phyloP scores from a whole-genome alignment of 2,797 vertebrate genomes.

The Poecilia velifera region DNA sequence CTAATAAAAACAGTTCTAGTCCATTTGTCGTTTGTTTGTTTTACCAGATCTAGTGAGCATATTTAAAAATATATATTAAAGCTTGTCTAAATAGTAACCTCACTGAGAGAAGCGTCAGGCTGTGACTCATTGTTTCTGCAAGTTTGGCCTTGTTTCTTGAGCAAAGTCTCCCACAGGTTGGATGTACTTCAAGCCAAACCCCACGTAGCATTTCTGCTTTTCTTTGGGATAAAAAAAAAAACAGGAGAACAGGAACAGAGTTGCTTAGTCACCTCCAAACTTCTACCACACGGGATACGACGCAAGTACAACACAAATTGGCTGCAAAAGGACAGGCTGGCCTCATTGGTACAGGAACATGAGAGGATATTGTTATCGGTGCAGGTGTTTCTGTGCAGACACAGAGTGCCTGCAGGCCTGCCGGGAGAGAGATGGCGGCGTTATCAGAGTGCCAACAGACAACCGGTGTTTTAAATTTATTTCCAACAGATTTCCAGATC shows the following conservation, averaged over 20 bases:
- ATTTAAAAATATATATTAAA: constrained; percentile 5
- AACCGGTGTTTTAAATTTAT: constrained; percentile 54
- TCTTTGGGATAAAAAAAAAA: not conserved
- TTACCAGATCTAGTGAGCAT: constrained; percentile 12
- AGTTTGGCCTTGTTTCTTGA: not conserved
- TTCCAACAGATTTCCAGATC: constrained; percentile 58
- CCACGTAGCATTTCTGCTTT: not conserved
- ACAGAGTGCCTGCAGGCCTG: constrained; percentile 38
- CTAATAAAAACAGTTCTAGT: not conserved
- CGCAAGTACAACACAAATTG: constrained; percentile 18
- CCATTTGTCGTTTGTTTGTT: not conserved
- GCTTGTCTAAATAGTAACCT: not conserved
- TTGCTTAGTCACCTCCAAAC: constrained; percentile 15
- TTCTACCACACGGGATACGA: constrained; percentile 13
- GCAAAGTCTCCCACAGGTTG: not conserved
- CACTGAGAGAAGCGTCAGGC: constrained; percentile 4
- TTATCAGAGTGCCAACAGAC: constrained; percentile 65
- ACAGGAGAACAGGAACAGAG: not conserved
- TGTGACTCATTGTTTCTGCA: constrained; percentile 4
- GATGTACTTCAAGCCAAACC: constrained; percentile 7
- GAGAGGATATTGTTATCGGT: constrained; percentile 62
- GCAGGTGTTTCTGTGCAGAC: constrained; percentile 38
- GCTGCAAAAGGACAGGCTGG: constrained; percentile 19
- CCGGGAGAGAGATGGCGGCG: constrained; percentile 39
- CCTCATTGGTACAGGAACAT: constrained; percentile 47